phyloP scores from a whole-genome alignment of 2,797 vertebrate species.

The Zalophus californianus region DNA sequence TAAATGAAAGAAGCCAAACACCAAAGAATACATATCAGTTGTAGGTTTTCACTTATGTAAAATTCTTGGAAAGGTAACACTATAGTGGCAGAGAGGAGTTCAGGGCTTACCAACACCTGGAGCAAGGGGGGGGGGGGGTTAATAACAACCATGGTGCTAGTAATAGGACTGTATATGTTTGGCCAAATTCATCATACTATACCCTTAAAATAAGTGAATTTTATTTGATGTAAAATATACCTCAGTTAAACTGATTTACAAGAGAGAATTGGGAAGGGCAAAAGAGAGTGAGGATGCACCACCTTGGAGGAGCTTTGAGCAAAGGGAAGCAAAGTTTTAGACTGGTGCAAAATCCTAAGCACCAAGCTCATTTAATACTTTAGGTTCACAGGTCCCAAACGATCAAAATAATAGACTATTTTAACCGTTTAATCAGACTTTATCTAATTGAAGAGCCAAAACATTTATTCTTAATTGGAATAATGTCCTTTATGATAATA shows the following conservation, averaged over 20 bases:
- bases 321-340: not conserved
- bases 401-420: not conserved
- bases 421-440: not conserved
- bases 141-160: not conserved
- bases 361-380: not conserved
- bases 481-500: not conserved
- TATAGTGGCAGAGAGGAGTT: not conserved
- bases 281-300: not conserved
- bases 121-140: not conserved
- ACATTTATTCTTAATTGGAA: not conserved
- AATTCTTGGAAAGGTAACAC: not conserved
- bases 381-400: not conserved
- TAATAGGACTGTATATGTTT: not conserved
- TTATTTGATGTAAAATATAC: not conserved
- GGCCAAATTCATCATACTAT: not conserved
- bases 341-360: not conserved
- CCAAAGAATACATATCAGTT: not conserved
- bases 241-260: not conserved
- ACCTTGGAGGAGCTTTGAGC: not conserved
- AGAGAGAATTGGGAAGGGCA: not conserved
- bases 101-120: not conserved
- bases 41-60: not conserved
- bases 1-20: not conserved
- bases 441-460: not conserved
- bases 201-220: not conserved